Percentiles rank a stretch among this genome's conserved stretches.
Evolutionary conservation across 2,113 vertebrate genomes (phyloP).

Genomic region (Phaethon lepturus): DNA sequence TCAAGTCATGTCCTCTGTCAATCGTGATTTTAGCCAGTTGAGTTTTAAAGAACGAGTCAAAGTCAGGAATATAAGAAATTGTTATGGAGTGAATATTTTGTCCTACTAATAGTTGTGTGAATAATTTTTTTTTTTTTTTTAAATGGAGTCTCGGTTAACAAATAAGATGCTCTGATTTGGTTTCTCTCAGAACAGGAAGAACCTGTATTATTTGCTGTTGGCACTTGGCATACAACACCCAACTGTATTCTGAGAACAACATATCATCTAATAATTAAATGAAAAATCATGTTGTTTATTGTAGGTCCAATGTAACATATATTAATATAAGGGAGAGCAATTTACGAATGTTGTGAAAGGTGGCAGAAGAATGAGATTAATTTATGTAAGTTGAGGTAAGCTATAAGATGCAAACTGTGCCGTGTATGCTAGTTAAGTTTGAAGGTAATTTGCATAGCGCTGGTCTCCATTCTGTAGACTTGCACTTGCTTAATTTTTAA

Average conservation of each 20-base stretch:
- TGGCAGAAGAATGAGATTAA: not conserved
- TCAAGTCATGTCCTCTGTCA: not conserved
- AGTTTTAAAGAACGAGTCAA: not conserved
- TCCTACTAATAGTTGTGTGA: not conserved
- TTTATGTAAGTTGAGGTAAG: not conserved
- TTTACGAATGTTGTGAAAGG: conserved; percentile 6
- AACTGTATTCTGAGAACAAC: conserved; percentile 11
- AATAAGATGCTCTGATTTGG: not conserved
- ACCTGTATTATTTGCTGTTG: conserved; percentile 61
- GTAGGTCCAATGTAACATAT: not conserved
- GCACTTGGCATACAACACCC: conserved; percentile 34
- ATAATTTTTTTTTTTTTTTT: not conserved
- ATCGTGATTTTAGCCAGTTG: not conserved
- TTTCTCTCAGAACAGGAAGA: conserved; percentile 49
- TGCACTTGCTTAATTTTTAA: not conserved
- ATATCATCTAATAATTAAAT: conserved; percentile 31
- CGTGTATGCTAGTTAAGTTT: not conserved
- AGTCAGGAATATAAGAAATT: not conserved
- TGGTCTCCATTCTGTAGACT: not conserved
- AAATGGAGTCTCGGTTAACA: not conserved
- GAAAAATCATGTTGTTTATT: conserved; percentile 22
- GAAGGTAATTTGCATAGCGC: not conserved
- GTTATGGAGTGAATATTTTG: not conserved
- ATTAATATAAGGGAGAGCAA: not conserved
- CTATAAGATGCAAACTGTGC: not conserved